Evolutionary conservation across 2,888 invertebrate genomes (phyloP), one percentile per base, ranked within the genome.

Genomic region (Torymus tubicola): DNA sequence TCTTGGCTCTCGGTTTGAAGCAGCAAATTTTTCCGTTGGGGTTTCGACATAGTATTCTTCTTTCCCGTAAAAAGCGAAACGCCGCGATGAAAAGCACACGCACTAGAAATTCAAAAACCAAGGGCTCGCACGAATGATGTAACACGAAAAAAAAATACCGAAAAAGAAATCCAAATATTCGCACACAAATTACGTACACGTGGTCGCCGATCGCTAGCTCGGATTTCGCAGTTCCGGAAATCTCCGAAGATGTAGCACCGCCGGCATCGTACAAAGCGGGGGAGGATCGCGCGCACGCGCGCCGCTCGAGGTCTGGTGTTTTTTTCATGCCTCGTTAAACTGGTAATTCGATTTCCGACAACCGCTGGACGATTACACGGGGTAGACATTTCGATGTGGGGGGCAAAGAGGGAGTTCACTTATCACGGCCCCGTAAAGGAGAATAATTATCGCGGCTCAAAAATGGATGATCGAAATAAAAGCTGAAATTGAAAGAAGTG

Each of bases 1-100:
- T 42, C 42, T 42, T 21, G 57, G 67, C 68, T 76, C 78, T 79
- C 68, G 78, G 72, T 70, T 67, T 24, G 24, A 16, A 52, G 50
- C 31, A 50, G n/a, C 31, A 42, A 42, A 69, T 78, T 82, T 78
- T 78, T 55, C 42, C 42, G 42, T 42, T 67, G 60, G 82, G 80
- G 78, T 82, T 82, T 80, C 82, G 68, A 82, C 78, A 82, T 82
- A 69, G 21, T 42, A 78, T 80, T 82, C 80, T 82, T 82, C 77
- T 78, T 80, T 78, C 73, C 61, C 58, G 18, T 24, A 24, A 61
- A 69, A 72, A 61, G 21, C 21, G 82, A 80, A 80, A 82, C 80
- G 67, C 80, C 80, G 80, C 69, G 72, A 73, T 42, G 42, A 42
- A 42, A 42, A 42, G 42, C 42, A 42, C 42, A 42, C 8, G 42